Conservation (phyloP, 2,113 vertebrate genomes). For the Falco punctatus region DNA sequence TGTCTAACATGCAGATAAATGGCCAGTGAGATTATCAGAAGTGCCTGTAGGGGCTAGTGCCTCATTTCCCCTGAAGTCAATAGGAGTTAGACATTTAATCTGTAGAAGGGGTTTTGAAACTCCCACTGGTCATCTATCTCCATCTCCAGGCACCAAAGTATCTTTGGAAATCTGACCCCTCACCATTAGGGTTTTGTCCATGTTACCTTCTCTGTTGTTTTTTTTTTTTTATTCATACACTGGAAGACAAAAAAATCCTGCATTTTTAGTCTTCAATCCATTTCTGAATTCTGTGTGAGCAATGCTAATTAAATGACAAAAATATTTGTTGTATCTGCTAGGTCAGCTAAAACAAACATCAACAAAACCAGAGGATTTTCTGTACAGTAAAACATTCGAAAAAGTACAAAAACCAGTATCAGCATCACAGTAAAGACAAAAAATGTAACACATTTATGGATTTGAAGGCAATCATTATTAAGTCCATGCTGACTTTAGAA, state of each 20-base stretch:
- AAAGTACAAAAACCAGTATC: background rate
- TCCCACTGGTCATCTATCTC: slow-evolving; percentile 4
- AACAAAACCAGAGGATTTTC: background rate
- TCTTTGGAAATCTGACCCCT: background rate
- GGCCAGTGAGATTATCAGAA: background rate
- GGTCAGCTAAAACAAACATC: background rate
- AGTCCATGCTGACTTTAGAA: background rate
- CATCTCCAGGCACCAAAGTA: background rate
- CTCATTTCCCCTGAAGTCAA: slow-evolving; percentile 28
- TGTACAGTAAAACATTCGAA: background rate
- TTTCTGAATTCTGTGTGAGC: background rate
- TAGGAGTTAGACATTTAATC: background rate
- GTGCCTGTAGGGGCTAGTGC: background rate
- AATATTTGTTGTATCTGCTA: background rate
- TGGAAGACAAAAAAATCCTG: background rate
- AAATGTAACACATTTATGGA: background rate
- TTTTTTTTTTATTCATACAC: background rate
- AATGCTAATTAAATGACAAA: background rate
- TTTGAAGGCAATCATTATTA: background rate
- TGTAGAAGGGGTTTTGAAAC: slow-evolving; percentile 23
- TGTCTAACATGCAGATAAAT: background rate
- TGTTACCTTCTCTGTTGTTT: background rate
- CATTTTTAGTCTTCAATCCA: background rate
- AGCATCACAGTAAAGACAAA: background rate
- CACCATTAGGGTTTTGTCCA: background rate